Evolutionary conservation across 1,140 invertebrate species (phyloP).

Genomic region (Bradysia coprophila): DNA sequence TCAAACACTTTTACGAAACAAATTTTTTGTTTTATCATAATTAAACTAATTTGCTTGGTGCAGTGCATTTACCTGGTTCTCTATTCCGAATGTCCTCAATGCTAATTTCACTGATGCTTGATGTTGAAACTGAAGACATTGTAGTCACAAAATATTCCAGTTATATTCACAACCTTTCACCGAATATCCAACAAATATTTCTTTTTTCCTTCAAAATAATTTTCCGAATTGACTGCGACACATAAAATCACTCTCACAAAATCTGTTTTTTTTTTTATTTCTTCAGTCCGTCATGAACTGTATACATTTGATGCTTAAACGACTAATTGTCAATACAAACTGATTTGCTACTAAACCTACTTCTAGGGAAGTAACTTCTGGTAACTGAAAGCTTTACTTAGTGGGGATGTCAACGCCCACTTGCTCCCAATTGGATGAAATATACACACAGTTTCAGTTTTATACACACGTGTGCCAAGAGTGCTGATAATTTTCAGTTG

Average conservation of each 20-base stretch:
- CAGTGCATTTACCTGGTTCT: slow-evolving; percentile 1
- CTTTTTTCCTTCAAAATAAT: neutral
- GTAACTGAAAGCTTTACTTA: neutral
- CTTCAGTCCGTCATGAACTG: no score
- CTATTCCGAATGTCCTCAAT: slow-evolving; percentile 3
- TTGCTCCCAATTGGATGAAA: neutral
- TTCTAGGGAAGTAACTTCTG: slow-evolving; percentile 1
- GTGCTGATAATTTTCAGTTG: no score
- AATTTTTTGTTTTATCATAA: no score
- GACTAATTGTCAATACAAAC: slow-evolving; percentile 1
- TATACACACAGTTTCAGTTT: no score
- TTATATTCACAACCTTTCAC: neutral
- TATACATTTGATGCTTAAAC: no score
- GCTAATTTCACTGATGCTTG: slow-evolving; percentile 4
- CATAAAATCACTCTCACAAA: neutral
- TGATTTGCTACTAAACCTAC: slow-evolving; percentile 1
- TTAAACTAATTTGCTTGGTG: no score
- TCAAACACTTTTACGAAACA: no score
- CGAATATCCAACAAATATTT: neutral
- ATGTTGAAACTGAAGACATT: slow-evolving; percentile 3
- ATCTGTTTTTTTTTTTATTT: no score
- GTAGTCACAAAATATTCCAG: neutral
- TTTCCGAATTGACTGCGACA: neutral
- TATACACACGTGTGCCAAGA: no score
- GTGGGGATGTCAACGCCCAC: neutral